A percentile compares a stretch with the other conserved stretches of the same genome.
These are phyloP conservation scores for Solea solea DNA, from an alignment of 2,113 vertebrate genomes.

Conservation along the genomic window DNA sequence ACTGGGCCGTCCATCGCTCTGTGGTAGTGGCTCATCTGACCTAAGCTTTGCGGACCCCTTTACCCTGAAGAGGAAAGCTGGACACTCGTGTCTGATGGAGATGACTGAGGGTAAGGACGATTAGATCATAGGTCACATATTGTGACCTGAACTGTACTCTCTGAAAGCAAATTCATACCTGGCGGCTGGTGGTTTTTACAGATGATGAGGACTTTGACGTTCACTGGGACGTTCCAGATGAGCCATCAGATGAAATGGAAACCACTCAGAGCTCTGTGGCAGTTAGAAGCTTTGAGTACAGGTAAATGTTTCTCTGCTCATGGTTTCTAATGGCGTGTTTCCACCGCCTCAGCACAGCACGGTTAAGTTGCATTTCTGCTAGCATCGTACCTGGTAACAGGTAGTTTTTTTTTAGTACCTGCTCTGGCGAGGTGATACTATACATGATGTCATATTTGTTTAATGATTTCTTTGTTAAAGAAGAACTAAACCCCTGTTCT, in stretches of 20 bases:
- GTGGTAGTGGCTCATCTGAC: background rate
- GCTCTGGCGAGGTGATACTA: no score
- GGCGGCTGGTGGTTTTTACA: conserved; percentile 42
- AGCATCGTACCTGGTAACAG: no score
- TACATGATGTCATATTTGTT: no score
- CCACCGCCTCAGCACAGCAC: no score
- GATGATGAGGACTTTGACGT: conserved; percentile 74
- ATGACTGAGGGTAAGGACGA: conserved; percentile 81
- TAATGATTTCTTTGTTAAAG: no score
- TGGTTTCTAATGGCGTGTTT: no score
- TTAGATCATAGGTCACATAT: background rate
- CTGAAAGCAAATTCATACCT: background rate
- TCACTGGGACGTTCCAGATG: conserved; percentile 68
- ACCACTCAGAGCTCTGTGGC: conserved; percentile 60
- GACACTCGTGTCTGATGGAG: conserved; percentile 66
- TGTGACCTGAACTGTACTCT: background rate
- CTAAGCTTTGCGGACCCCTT: conserved; percentile 63
- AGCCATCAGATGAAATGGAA: conserved; percentile 66
- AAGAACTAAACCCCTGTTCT: no score
- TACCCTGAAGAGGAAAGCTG: conserved; percentile 54
- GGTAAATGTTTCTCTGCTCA: conserved; percentile 17
- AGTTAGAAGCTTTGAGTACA: conserved; percentile 59
- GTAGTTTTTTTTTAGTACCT: no score
- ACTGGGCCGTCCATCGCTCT: background rate
- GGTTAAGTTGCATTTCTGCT: no score